Evolutionary conservation across 2,113 vertebrate species (phyloP), one percentile per base, ranked within the genome.

Genomic region (Peromyscus maniculatus): DNA sequence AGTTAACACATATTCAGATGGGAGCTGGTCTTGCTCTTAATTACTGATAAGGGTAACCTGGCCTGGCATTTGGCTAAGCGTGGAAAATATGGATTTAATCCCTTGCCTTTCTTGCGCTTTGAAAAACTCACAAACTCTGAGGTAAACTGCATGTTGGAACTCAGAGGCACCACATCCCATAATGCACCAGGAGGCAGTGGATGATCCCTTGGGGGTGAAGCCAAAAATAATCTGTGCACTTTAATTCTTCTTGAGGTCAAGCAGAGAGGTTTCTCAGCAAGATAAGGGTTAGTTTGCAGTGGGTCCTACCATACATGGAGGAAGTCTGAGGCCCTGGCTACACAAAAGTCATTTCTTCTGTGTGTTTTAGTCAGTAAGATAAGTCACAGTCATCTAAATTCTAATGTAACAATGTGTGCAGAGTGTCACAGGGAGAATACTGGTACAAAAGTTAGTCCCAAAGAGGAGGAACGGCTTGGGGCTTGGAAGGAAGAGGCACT

Each of bases 11-110:
- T 28, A 46, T 28, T 93, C 52, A 24, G 67, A 46, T 57, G 59
- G 78, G 94, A 95, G 28, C 19, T 33, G 66, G 16, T n/a, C 72
- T 80, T 62, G 26, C 49, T 95, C 79, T 86, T 74, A 71, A 55
- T 83, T 26, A 83, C 33, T 66, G 62, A 7, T 66, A 79, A 52
- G 1, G 31, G 11, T 59, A 82, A 39, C 1, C 36, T 91, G 82
- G 13, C 62, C 64, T 87, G 55, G 74, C 36, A 72, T 87, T 87
- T 87, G 69, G 17, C 78, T 96, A 83, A 69, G 72, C 7, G 3
- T 80, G 71, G 75, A 33, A 79, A 86, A 92, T 64, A 89, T 12
- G 0, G 67, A 69, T 3, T 59, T 83, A 43, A 24, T 69, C 2
- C 67, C 69, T 84, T 91, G 62, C 49, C 9, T 90, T 80, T 83